A percentile compares a stretch with the other conserved stretches of the same genome.
Evolutionary conservation across 2,113 vertebrate species (phyloP).

Genomic region (Gasterosteus aculeatus): DNA sequence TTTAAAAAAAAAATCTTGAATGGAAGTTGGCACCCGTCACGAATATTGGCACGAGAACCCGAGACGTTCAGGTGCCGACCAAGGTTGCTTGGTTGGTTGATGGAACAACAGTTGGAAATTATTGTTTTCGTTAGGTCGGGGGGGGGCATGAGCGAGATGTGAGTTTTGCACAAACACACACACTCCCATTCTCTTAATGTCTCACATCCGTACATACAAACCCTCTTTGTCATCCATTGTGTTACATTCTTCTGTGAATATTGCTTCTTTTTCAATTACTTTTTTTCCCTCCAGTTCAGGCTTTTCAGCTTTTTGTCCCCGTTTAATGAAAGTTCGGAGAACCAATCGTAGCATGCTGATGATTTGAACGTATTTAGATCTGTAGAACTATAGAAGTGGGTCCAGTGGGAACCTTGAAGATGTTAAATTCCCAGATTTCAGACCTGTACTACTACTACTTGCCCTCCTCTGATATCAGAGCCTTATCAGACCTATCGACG

Average conservation of each 20-base stretch:
- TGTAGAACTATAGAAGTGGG: not conserved
- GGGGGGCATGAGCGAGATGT: conserved; percentile 21
- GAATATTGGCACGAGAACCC: conserved; percentile 47
- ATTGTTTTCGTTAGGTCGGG: conserved; percentile 36
- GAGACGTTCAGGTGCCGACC: conserved; percentile 35
- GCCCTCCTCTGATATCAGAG: not conserved
- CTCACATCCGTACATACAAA: conserved; percentile 33
- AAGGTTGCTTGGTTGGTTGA: conserved; percentile 20
- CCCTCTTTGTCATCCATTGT: conserved; percentile 19
- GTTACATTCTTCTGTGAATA: conserved; percentile 45
- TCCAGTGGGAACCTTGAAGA: not conserved
- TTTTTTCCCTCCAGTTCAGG: not conserved
- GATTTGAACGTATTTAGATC: not conserved
- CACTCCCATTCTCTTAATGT: conserved; percentile 32
- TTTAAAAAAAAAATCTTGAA: conserved; percentile 27
- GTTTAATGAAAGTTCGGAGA: conserved; percentile 4
- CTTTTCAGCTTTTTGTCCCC: conserved; percentile 17
- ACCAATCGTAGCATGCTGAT: not conserved
- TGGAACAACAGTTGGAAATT: conserved; percentile 47
- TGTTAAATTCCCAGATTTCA: not conserved
- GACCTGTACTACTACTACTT: conserved; percentile 2
- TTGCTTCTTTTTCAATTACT: conserved; percentile 42
- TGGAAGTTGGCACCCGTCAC: conserved; percentile 49
- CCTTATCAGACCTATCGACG: conserved; percentile 1
- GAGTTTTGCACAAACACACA: conserved; percentile 1